Conservation (phyloP, 2,113 vertebrate genomes). For the Lophura nycthemera region DNA sequence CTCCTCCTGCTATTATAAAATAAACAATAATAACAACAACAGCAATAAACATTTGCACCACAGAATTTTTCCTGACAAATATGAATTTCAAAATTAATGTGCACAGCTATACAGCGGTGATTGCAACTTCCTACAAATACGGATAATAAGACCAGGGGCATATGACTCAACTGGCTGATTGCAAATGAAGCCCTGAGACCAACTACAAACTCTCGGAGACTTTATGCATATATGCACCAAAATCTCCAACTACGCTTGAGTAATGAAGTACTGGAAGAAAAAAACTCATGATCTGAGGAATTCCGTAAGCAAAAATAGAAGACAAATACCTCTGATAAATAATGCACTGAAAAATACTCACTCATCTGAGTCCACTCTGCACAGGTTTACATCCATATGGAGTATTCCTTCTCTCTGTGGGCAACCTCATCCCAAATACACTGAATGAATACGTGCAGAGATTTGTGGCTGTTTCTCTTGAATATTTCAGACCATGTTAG, state of each 20-base stretch:
- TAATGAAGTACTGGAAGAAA: not conserved
- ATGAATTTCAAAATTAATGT: constrained; percentile 24
- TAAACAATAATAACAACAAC: constrained; percentile 44
- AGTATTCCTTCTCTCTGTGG: constrained; percentile 19
- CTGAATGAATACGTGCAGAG: constrained; percentile 4
- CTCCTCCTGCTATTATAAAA: constrained; percentile 27
- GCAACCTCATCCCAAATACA: constrained; percentile 38
- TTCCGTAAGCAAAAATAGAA: not conserved
- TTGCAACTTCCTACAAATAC: not conserved
- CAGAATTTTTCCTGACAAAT: not conserved
- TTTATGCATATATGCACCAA: not conserved
- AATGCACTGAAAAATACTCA: not conserved
- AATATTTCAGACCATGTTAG: not conserved
- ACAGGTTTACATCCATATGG: not conserved
- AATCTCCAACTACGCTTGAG: not conserved
- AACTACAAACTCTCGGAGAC: not conserved
- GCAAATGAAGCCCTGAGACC: not conserved
- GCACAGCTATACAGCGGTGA: not conserved
- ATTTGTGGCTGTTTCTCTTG: not conserved
- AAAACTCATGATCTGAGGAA: not conserved
- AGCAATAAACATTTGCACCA: constrained; percentile 32
- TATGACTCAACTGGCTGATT: not conserved
- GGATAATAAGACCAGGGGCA: not conserved
- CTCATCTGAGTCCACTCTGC: constrained; percentile 8
- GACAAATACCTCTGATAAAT: constrained; percentile 20